Conservation (phyloP, 2,888 invertebrate genomes). For the Blastobasis lacticolella region DNA sequence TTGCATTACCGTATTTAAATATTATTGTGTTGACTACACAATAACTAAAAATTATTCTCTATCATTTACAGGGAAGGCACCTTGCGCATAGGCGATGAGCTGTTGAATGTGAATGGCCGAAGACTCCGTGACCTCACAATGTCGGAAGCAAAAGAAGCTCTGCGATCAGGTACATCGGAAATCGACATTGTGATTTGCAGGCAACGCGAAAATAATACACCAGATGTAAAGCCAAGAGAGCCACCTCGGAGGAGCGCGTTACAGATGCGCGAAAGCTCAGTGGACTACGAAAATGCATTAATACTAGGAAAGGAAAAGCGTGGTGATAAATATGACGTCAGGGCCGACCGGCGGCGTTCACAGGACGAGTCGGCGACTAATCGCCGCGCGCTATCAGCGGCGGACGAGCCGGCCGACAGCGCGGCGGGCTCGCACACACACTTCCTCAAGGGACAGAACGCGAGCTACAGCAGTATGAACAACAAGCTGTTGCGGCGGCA, state of each 20-base stretch:
- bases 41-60: background rate
- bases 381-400: conserved; percentile 61
- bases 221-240: conserved; percentile 35
- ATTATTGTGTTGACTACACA: conserved; percentile 1
- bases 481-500: conserved; percentile 74
- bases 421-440: conserved; percentile 63
- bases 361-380: conserved; percentile 68
- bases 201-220: conserved; percentile 43
- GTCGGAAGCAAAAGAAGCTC: conserved; percentile 78
- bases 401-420: conserved; percentile 55
- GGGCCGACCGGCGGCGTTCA: conserved; percentile 79
- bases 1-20: background rate
- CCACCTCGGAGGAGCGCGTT: conserved; percentile 32
- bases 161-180: conserved; percentile 75
- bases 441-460: conserved; percentile 77
- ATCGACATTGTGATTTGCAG: conserved; percentile 80
- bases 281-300: conserved; percentile 80
- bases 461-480: conserved; percentile 76
- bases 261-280: conserved; percentile 78
- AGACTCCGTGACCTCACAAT: conserved; percentile 78
- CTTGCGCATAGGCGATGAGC: conserved; percentile 80
- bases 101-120: conserved; percentile 82
- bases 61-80: conserved; percentile 74
- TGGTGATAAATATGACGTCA: conserved; percentile 72
- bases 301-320: conserved; percentile 69